phyloP scores from a whole-genome alignment of 1,140 invertebrate species.

The Hyles vespertilio region DNA sequence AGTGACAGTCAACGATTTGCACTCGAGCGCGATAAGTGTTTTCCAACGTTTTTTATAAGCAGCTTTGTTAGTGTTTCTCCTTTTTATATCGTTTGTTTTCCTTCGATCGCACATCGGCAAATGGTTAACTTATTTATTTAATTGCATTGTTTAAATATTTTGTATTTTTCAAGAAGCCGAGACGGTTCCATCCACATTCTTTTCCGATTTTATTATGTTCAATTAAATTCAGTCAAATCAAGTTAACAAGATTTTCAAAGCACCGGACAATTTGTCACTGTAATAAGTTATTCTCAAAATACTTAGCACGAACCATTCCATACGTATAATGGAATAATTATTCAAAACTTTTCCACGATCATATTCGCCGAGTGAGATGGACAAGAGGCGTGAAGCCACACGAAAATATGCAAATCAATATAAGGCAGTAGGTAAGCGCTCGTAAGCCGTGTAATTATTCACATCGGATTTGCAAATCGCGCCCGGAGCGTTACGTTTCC shows the following conservation, averaged over 20 bases:
- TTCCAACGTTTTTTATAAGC: constrained; percentile 63
- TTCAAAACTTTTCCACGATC: constrained; percentile 3
- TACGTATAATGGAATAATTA: constrained; percentile 2
- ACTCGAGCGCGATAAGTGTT: constrained; percentile 73
- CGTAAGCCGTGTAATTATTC: constrained; percentile 74
- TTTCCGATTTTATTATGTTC: too few species aligned
- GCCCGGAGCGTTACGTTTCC: constrained; percentile 65
- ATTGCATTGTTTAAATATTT: background rate
- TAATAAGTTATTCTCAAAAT: too few species aligned
- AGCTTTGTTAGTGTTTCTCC: constrained; percentile 58
- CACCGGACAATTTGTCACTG: too few species aligned
- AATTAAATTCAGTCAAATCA: too few species aligned
- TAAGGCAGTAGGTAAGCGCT: constrained; percentile 73
- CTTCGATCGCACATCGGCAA: constrained; percentile 5
- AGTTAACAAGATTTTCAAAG: too few species aligned
- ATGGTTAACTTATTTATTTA: constrained; percentile 3
- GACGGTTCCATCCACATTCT: too few species aligned
- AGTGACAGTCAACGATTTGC: constrained; percentile 72
- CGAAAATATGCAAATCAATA: constrained; percentile 73
- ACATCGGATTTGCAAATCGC: constrained; percentile 71
- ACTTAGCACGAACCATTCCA: too few species aligned
- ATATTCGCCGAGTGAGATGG: constrained; percentile 11
- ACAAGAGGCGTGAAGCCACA: constrained; percentile 47
- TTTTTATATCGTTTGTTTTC: constrained; percentile 27
- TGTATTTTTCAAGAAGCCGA: background rate